These are phyloP conservation scores for Carcina quercana DNA, from an alignment of 2,888 invertebrate species.

Conservation along the genomic window DNA sequence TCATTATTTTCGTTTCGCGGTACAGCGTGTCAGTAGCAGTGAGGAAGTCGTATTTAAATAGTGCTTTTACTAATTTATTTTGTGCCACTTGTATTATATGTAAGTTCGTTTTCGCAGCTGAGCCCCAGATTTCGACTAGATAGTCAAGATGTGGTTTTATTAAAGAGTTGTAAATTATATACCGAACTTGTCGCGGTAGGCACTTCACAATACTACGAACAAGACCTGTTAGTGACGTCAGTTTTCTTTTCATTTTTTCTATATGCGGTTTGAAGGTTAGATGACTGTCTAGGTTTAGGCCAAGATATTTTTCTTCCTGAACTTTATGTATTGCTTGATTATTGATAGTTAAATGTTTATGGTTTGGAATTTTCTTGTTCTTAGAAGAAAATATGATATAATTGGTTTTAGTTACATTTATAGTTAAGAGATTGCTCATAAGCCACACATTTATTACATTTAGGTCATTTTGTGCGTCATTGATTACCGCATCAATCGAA, in stretches of 20 bases:
- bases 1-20: too few relatives aligned
- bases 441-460: constrained; percentile 13
- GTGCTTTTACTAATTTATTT: too few relatives aligned
- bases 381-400: constrained; percentile 12
- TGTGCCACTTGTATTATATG: too few relatives aligned
- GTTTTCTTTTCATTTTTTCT: constrained; percentile 11
- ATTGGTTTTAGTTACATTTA: constrained; percentile 12
- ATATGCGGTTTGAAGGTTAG: constrained; percentile 16
- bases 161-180: constrained; percentile 14
- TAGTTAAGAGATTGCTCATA: constrained; percentile 12
- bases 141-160: constrained; percentile 16
- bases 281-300: constrained; percentile 12
- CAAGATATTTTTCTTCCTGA: constrained; percentile 17
- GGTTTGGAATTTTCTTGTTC: constrained; percentile 8
- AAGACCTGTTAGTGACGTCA: constrained; percentile 12
- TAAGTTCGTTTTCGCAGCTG: too few relatives aligned
- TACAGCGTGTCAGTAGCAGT: too few relatives aligned
- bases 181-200: neutral
- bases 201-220: constrained; percentile 8
- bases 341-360: neutral
- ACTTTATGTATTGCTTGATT: constrained; percentile 5
- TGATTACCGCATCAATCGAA: constrained; percentile 4
- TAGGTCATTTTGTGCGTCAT: constrained; percentile 13
- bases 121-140: constrained; percentile 3
- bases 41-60: too few relatives aligned